Percentiles rank a stretch among this genome's conserved stretches.
These are phyloP conservation scores for Ischnura elegans DNA, from an alignment of 2,888 invertebrate genomes.

Conservation along the genomic window DNA sequence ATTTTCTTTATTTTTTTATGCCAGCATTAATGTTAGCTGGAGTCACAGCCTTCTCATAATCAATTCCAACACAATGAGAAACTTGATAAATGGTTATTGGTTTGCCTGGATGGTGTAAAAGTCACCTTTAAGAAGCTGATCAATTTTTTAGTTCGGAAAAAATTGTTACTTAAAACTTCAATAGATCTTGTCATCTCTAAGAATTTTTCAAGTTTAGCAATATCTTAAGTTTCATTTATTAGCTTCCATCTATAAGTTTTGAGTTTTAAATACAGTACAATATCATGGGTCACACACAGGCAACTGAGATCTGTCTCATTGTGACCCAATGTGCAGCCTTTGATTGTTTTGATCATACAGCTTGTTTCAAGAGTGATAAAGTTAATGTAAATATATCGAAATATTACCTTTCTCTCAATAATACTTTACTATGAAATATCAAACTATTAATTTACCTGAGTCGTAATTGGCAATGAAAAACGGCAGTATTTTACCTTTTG, in stretches of 20 bases:
- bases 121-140: not conserved
- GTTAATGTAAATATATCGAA: too few species aligned
- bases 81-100: too few species aligned
- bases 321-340: too few species aligned
- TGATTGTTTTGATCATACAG: too few species aligned
- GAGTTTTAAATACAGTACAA: not conserved
- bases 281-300: too few species aligned
- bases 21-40: too few species aligned
- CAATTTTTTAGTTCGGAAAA: not conserved
- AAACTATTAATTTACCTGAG: not conserved
- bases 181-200: not conserved
- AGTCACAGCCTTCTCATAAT: too few species aligned
- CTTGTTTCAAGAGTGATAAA: too few species aligned
- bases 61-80: too few species aligned
- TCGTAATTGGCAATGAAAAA: slow-evolving; percentile 1
- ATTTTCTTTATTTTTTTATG: not conserved
- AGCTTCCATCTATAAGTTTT: not conserved
- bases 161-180: not conserved
- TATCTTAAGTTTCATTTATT: not conserved
- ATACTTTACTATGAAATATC: slow-evolving; percentile 8
- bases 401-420: not conserved
- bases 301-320: too few species aligned
- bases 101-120: too few species aligned
- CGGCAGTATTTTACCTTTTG: not conserved
- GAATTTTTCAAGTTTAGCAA: not conserved